These are phyloP conservation scores for Diplogasteroides magnus DNA, from an alignment of 1,140 invertebrate species.

Conservation along the genomic window DNA sequence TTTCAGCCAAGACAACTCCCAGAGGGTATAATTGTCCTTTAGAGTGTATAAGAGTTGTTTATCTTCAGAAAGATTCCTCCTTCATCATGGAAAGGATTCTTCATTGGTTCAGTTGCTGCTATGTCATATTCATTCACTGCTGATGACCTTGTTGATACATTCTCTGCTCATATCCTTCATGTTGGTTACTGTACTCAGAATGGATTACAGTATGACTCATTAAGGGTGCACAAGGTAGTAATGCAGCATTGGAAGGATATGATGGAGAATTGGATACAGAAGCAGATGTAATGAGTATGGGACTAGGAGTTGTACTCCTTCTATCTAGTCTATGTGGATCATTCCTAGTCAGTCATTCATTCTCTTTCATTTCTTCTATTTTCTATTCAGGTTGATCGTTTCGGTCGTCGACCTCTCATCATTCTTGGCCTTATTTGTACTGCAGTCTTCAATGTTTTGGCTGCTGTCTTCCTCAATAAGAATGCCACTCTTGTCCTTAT, in stretches of 20 bases:
- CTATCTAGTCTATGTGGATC: constrained; percentile 27
- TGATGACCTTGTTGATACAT: constrained; percentile 35
- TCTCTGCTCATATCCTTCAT: constrained; percentile 28
- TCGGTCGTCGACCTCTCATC: constrained; percentile 24
- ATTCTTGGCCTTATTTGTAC: constrained; percentile 31
- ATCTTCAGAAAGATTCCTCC: constrained; percentile 1
- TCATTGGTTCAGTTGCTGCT: constrained; percentile 28
- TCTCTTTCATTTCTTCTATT: neutral
- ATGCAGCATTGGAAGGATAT: constrained; percentile 1
- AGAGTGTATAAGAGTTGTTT: neutral
- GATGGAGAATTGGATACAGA: constrained; percentile 2
- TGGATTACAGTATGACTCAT: neutral
- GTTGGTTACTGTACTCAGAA: constrained; percentile 2
- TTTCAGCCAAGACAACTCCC: neutral
- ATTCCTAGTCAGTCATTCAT: neutral
- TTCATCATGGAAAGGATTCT: constrained; percentile 28
- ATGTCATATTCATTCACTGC: constrained; percentile 34
- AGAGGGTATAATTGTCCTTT: neutral
- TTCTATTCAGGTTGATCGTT: constrained; percentile 24
- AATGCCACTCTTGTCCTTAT: constrained; percentile 14
- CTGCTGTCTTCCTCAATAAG: constrained; percentile 5
- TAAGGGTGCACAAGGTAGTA: constrained; percentile 4
- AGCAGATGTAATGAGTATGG: constrained; percentile 25
- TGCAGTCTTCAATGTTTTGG: constrained; percentile 14
- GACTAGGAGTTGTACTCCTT: constrained; percentile 29